Evolutionary conservation across 2,888 invertebrate genomes (phyloP), one percentile per base, ranked within the genome.

Genomic region (Sympetrum striolatum): DNA sequence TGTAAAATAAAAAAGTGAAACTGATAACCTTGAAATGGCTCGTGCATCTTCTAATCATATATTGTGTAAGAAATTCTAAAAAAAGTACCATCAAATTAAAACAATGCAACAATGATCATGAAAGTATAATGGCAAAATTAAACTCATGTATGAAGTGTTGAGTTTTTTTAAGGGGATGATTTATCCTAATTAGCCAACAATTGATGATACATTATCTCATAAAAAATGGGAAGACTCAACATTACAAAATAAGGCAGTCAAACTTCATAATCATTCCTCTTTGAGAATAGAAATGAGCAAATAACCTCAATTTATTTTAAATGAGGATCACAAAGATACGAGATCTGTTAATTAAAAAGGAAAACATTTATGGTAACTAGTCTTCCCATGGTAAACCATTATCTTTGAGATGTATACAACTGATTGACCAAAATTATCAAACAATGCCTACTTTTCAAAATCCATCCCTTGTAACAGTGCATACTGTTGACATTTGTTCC

Each of bases 291-390:
- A 73, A 73, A 73, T 73, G 73, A 73, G 73, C 31, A 31, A 73
- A 73, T 31, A 73, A 60, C 86, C 58, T 35, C n/a, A 53, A 35
- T 58, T 86, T 35, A 22, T 60, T 22, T n/a, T 86, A 35, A 25
- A 86, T 48, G n/a, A 86, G 86, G 86, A 35, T 86, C 60, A 64
- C 35, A 60, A 60, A 48, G 35, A 86, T 22, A 86, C 64, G 86
- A 86, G 86, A 86, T 86, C 86, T 39, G 60, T 86, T 25, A 37
- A 14, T 60, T 58, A 86, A 82, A 37, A n/a, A 64, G 86, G 86
- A 35, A 35, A 86, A 37, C 60, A 37, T 35, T 60, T 35, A 35
- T 8, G 64, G 60, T 86, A 35, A 86, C 35, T 35, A 86, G 60
- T 37, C 86, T 73, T 73, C 31, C 73, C 31, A 31, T 31, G 14